A percentile compares a stretch with the other conserved stretches of the same genome.
phyloP scores from a whole-genome alignment of 2,888 invertebrate species.

The Pristionchus exspectatus region DNA sequence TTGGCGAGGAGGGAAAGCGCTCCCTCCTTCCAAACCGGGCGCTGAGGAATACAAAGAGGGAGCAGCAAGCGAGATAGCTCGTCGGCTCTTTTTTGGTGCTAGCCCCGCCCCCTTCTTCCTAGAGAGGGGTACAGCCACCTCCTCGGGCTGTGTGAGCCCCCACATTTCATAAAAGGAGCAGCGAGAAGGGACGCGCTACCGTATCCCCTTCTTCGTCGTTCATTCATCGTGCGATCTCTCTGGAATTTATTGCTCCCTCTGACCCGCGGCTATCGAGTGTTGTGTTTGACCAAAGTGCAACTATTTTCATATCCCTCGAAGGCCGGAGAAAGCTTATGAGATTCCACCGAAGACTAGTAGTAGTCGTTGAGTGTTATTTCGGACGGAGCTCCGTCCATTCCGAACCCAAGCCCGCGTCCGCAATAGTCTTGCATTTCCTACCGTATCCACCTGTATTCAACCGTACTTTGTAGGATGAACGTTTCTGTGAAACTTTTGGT shows the following conservation, averaged over 20 bases:
- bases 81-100: neutral
- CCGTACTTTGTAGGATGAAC: neutral
- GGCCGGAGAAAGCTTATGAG: neutral
- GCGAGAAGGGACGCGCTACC: neutral
- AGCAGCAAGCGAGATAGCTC: neutral
- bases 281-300: constrained; percentile 27
- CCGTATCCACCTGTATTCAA: neutral
- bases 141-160: neutral
- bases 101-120: neutral
- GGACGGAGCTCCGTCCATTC: neutral
- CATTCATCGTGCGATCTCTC: neutral
- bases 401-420: neutral
- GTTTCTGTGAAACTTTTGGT: neutral
- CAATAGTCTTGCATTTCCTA: neutral
- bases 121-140: neutral
- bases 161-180: neutral
- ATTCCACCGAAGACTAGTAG: neutral
- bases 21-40: neutral
- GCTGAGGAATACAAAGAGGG: constrained; percentile 18
- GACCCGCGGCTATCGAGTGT: neutral
- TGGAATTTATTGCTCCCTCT: neutral
- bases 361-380: neutral
- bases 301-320: neutral
- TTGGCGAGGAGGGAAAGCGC: neutral
- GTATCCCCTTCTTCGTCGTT: neutral